These are phyloP conservation scores for Microhierax caerulescens DNA, from an alignment of 2,797 vertebrate species.

Conservation along the genomic window DNA sequence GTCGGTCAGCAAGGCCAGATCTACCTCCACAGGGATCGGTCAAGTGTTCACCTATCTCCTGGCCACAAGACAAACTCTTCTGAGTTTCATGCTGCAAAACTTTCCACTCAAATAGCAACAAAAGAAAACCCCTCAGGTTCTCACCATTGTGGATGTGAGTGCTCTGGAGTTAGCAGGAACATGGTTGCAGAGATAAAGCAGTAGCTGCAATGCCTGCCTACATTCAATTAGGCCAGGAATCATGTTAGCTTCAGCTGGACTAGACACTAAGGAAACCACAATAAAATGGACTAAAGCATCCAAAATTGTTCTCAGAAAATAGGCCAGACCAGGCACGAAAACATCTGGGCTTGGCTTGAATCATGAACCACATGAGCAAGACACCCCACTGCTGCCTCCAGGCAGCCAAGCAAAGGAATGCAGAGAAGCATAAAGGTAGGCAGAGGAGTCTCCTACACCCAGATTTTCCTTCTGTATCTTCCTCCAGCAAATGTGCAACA, in stretches of 20 bases:
- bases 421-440: not conserved
- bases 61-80: not conserved
- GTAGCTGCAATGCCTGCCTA: not conserved
- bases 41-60: not conserved
- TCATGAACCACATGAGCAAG: constrained; percentile 19
- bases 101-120: not conserved
- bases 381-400: not conserved
- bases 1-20: not conserved
- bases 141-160: accelerated
- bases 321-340: constrained; percentile 52
- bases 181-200: not conserved
- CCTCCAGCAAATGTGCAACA: not conserved
- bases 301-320: constrained; percentile 39
- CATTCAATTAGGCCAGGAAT: not conserved
- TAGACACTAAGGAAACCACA: constrained; percentile 50
- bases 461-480: not conserved
- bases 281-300: constrained; percentile 36
- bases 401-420: not conserved
- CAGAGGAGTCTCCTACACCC: not conserved
- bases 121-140: not conserved
- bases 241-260: not conserved
- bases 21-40: not conserved
- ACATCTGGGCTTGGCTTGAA: constrained; percentile 52
- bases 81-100: not conserved
- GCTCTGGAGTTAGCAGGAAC: not conserved